Percentiles rank a stretch among this genome's conserved stretches.
Conservation (phyloP, 2,113 vertebrate species). For the Myrmophylax atrothorax region DNA sequence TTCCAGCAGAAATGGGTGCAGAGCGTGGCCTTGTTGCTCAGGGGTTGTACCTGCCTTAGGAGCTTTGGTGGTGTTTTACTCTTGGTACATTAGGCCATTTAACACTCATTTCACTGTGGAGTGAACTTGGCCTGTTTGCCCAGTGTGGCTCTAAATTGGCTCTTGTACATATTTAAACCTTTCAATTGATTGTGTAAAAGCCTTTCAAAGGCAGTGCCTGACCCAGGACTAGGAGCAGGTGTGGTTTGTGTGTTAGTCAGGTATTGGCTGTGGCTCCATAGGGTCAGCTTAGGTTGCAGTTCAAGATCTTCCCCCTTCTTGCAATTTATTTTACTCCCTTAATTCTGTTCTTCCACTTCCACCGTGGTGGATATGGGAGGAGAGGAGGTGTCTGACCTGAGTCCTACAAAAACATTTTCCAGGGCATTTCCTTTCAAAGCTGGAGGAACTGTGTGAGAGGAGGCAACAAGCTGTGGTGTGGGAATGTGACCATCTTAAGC, state of each 20-base stretch:
- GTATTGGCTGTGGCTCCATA: background rate
- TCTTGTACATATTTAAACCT: background rate
- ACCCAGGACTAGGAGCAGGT: rapidly evolving
- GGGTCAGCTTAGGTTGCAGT: background rate
- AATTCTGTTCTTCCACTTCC: background rate
- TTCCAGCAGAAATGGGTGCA: background rate
- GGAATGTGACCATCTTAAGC: background rate
- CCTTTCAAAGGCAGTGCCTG: background rate
- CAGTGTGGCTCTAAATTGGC: background rate
- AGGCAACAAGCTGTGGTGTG: background rate
- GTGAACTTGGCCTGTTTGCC: background rate
- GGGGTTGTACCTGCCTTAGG: rapidly evolving
- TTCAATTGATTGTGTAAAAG: background rate
- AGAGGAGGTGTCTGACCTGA: background rate
- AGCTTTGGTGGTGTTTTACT: rapidly evolving
- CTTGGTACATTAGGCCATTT: background rate
- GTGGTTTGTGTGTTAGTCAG: background rate
- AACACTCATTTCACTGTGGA: background rate
- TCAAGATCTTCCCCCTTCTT: background rate
- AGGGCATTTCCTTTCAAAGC: background rate
- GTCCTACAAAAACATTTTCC: background rate
- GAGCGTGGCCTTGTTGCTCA: background rate
- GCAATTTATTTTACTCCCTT: background rate
- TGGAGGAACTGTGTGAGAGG: background rate
- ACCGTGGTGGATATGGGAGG: background rate